Percentiles rank a stretch among this genome's conserved stretches.
Conservation (phyloP, 2,797 vertebrate genomes). For the Euthynnus affinis region DNA sequence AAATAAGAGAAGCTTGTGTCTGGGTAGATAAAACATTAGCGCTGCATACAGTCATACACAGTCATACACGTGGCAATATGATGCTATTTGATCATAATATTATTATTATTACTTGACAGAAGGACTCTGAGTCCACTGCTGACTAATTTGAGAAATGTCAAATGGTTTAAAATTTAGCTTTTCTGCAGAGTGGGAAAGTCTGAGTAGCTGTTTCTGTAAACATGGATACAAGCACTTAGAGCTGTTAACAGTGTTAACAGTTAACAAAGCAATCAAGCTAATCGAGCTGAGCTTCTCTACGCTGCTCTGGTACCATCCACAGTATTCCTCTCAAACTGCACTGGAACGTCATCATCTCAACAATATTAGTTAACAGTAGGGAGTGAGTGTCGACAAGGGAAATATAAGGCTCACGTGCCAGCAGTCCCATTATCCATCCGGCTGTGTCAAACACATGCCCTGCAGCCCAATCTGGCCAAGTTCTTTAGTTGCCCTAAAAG, state of each 20-base stretch:
- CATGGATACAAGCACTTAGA: not conserved
- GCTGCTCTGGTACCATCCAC: slow-evolving; percentile 15
- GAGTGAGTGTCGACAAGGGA: slow-evolving; percentile 45
- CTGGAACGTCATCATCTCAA: slow-evolving; percentile 32
- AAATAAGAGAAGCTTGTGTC: slow-evolving; percentile 40
- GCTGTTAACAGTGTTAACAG: slow-evolving; percentile 6
- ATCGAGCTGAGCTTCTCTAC: not conserved
- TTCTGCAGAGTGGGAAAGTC: not conserved
- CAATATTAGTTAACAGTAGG: slow-evolving; percentile 51
- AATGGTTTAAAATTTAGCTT: slow-evolving; percentile 10
- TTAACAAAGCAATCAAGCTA: slow-evolving; percentile 28
- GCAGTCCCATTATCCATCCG: slow-evolving; percentile 49
- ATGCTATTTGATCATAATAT: slow-evolving; percentile 30
- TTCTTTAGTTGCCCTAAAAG: slow-evolving; percentile 48
- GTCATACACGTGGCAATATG: not conserved
- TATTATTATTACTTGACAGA: slow-evolving; percentile 2
- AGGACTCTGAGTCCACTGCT: not conserved
- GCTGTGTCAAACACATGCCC: slow-evolving; percentile 51
- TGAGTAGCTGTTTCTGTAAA: not conserved
- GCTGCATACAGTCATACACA: slow-evolving; percentile 36
- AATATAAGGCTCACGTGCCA: slow-evolving; percentile 52
- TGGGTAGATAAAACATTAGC: slow-evolving; percentile 26
- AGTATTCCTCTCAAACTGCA: slow-evolving; percentile 15
- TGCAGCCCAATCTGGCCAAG: slow-evolving; percentile 33
- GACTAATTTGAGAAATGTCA: not conserved